Evolutionary conservation across 2,797 vertebrate species (phyloP).

Genomic region (Loris lydekkerianus): DNA sequence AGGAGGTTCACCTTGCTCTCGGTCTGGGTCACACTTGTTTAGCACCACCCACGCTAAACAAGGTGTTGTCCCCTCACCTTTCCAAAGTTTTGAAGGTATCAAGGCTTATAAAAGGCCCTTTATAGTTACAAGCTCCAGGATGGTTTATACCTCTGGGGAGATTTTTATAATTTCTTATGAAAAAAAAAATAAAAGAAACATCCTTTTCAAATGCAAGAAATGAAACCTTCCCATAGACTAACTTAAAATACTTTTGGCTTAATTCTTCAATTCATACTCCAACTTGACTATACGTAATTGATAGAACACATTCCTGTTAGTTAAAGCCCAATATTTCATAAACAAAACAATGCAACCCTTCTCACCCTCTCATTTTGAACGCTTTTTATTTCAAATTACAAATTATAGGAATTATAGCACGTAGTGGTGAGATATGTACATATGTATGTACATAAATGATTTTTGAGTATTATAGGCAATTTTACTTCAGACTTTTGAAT

Average conservation of each 20-base stretch:
- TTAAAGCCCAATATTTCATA: not conserved
- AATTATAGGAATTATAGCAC: not conserved
- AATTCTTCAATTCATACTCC: not conserved
- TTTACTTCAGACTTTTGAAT: not conserved
- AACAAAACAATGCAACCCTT: not conserved
- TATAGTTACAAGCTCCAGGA: not conserved
- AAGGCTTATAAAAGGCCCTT: not conserved
- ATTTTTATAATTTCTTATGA: constrained; percentile 17
- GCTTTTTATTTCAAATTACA: constrained; percentile 20
- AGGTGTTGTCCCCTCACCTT: not conserved
- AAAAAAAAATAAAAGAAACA: not conserved
- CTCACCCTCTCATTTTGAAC: not conserved
- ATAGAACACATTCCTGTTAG: constrained; percentile 37
- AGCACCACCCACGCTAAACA: not conserved
- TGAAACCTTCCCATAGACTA: not conserved
- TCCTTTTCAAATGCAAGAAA: constrained; percentile 50
- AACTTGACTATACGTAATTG: constrained; percentile 4
- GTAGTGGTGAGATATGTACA: not conserved
- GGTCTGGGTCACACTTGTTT: not conserved
- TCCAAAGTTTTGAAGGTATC: not conserved
- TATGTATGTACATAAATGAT: not conserved
- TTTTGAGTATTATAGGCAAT: not conserved
- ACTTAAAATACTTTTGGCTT: constrained; percentile 21
- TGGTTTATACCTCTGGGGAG: not conserved
- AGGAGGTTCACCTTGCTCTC: not conserved